Conservation (phyloP, 2,888 invertebrate species). For the Auanema sp. region DNA sequence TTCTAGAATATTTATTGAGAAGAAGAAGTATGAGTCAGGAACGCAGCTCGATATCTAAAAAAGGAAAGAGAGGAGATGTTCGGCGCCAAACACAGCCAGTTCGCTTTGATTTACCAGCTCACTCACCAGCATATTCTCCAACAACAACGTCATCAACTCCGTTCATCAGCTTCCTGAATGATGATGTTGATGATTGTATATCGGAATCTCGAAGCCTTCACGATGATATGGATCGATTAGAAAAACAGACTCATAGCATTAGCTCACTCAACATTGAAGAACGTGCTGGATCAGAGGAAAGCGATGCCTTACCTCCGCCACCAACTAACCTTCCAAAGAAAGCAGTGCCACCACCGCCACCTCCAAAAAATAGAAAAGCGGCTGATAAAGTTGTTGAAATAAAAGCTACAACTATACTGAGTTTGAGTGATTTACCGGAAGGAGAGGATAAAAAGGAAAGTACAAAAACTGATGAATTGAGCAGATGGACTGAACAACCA, state of each 20-base stretch:
- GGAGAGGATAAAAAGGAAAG: conserved; percentile 19
- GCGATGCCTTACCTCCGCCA: conserved; percentile 48
- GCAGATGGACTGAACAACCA: no score
- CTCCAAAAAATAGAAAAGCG: conserved; percentile 38
- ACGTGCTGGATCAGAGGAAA: conserved; percentile 30
- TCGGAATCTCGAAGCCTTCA: conserved; percentile 48
- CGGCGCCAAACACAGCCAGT: conserved; percentile 64
- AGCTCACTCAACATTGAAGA: conserved; percentile 27
- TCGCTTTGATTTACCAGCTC: conserved; percentile 48
- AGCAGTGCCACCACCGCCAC: conserved; percentile 46
- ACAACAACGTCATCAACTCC: conserved; percentile 42
- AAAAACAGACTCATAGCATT: conserved; percentile 27
- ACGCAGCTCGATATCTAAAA: conserved; percentile 30
- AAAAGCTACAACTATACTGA: conserved; percentile 17
- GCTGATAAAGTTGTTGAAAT: conserved; percentile 26
- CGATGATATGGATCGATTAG: conserved; percentile 51
- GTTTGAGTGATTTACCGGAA: conserved; percentile 2
- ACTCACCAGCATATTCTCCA: conserved; percentile 27
- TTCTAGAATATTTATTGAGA: conserved; percentile 57
- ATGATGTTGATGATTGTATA: conserved; percentile 45
- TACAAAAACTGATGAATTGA: conserved; percentile 6
- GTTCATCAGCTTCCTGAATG: conserved; percentile 43
- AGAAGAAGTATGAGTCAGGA: conserved; percentile 53
- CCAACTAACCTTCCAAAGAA: conserved; percentile 32
- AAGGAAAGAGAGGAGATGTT: conserved; percentile 62